Conservation (phyloP, 1,140 invertebrate species). For the Danaus plexippus region DNA sequence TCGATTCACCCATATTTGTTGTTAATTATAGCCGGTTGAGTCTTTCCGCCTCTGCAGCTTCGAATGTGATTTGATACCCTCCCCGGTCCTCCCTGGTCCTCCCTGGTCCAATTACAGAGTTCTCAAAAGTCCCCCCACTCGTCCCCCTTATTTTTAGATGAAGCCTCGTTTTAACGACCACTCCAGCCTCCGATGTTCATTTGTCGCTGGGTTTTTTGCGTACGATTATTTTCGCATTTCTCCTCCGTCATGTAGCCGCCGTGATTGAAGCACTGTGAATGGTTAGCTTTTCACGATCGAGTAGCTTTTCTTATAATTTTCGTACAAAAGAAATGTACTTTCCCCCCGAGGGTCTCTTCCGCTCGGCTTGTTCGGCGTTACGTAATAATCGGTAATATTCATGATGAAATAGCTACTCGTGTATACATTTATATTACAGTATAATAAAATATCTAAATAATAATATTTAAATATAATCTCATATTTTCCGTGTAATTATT, state of each 20-base stretch:
- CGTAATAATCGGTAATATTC: conserved; percentile 3
- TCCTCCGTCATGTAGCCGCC: conserved; percentile 33
- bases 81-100: conserved; percentile 4
- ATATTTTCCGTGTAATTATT: conserved; percentile 41
- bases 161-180: conserved; percentile 69
- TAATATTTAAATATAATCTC: neutral
- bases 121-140: conserved; percentile 55
- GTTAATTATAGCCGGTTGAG: conserved; percentile 68
- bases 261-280: conserved; percentile 32
- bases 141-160: conserved; percentile 62
- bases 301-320: conserved; percentile 35
- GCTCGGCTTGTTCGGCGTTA: conserved; percentile 18
- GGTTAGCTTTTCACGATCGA: conserved; percentile 27
- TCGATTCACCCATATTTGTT: conserved; percentile 69
- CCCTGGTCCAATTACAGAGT: conserved; percentile 67
- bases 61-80: conserved; percentile 69
- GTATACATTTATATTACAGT: neutral
- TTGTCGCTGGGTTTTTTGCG: conserved; percentile 65
- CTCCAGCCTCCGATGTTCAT: conserved; percentile 67
- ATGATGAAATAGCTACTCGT: neutral
- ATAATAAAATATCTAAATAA: conserved; percentile 4
- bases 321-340: conserved; percentile 21
- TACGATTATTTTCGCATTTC: conserved; percentile 64
- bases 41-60: conserved; percentile 63
- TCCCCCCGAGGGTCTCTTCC: conserved; percentile 14